phyloP scores from a whole-genome alignment of 2,888 invertebrate genomes.

The Drosophila pseudotalamancana region DNA sequence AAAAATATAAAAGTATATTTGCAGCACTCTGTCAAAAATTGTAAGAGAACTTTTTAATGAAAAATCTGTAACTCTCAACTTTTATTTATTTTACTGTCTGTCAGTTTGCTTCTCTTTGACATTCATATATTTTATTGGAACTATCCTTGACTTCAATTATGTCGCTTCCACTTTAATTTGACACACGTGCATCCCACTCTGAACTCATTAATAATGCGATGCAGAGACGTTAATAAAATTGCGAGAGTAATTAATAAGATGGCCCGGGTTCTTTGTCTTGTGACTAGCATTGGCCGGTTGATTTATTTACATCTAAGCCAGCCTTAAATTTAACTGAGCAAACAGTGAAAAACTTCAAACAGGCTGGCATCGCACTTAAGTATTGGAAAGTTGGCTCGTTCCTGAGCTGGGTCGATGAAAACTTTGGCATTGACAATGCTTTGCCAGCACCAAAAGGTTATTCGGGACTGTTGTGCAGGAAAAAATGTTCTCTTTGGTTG shows the following conservation, averaged over 20 bases:
- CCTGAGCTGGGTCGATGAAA: constrained; percentile 40
- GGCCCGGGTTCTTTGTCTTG: constrained; percentile 9
- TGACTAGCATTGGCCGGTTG: constrained; percentile 41
- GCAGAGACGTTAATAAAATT: constrained; percentile 48
- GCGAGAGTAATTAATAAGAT: constrained; percentile 60
- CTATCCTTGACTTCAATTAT: background rate
- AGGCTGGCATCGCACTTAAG: constrained; percentile 42
- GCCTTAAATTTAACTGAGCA: constrained; percentile 40
- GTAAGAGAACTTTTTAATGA: constrained; percentile 27
- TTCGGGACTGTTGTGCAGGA: constrained; percentile 13
- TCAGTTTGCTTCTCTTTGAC: background rate
- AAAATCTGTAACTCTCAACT: background rate
- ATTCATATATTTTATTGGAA: background rate
- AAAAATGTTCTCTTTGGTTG: constrained; percentile 21
- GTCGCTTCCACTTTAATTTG: constrained; percentile 1
- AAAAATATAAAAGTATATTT: no score
- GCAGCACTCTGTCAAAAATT: no score
- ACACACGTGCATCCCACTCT: background rate
- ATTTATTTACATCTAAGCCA: constrained; percentile 58
- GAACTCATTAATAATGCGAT: constrained; percentile 33
- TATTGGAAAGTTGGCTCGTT: constrained; percentile 22
- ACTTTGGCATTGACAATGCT: constrained; percentile 46
- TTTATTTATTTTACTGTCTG: background rate
- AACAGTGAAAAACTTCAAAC: constrained; percentile 56
- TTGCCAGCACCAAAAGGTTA: constrained; percentile 23